phyloP scores from a whole-genome alignment of 1,140 invertebrate species.

The Lithobius niger region DNA sequence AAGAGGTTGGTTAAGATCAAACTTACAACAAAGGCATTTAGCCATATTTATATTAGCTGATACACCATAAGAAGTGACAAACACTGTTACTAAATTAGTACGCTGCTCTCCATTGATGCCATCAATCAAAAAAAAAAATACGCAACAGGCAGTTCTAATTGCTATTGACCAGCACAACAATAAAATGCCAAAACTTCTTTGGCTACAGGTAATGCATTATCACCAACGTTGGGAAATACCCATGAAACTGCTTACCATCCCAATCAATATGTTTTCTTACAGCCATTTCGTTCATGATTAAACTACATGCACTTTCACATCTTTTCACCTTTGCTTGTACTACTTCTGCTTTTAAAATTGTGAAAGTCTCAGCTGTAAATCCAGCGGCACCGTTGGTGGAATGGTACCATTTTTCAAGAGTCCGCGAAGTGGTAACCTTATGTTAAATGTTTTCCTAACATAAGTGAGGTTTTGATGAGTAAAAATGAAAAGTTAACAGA shows the following conservation, averaged over 20 bases:
- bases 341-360: slow-evolving; percentile 22
- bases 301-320: slow-evolving; percentile 6
- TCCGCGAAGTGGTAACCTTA: slow-evolving; percentile 29
- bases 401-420: slow-evolving; percentile 29
- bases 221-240: slow-evolving; percentile 15
- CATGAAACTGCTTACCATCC: slow-evolving; percentile 13
- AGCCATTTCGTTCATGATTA: slow-evolving; percentile 16
- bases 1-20: slow-evolving; percentile 9
- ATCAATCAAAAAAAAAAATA: slow-evolving; percentile 26
- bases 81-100: slow-evolving; percentile 19
- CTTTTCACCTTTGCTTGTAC: slow-evolving; percentile 3
- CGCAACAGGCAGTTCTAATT: slow-evolving; percentile 26
- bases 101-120: slow-evolving; percentile 17
- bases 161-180: slow-evolving; percentile 23
- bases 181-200: slow-evolving; percentile 26
- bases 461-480: slow-evolving; percentile 27
- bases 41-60: slow-evolving; percentile 20
- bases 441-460: slow-evolving; percentile 28
- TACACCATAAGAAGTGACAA: slow-evolving; percentile 26
- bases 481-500: slow-evolving; percentile 31
- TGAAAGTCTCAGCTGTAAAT: slow-evolving; percentile 28
- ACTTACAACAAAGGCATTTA: slow-evolving; percentile 18
- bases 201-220: slow-evolving; percentile 21
- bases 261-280: slow-evolving; percentile 14
- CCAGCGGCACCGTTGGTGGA: slow-evolving; percentile 27